Evolutionary conservation across 2,888 invertebrate species (phyloP), one percentile per base, ranked within the genome.

Genomic region (Rotaria sp.): DNA sequence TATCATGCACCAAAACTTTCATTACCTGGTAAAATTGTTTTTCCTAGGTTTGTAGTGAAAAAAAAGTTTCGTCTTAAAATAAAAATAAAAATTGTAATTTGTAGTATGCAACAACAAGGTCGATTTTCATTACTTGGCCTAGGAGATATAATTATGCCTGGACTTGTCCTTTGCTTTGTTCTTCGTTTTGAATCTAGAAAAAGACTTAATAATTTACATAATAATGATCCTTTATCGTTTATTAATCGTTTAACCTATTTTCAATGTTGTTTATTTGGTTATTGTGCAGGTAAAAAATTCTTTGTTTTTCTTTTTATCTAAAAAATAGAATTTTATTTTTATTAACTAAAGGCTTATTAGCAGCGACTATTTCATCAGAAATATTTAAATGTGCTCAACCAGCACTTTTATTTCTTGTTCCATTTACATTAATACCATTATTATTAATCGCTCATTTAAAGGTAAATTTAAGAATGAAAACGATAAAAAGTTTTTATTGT

Each of bases 381-480:
- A 94, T 97, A 91, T 97, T 97, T 93, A 96, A 96, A 93, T 97
- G 97, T 89, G 97, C 97, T 88, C 97, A 97, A 92, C 97, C 97
- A 88, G 97, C 97, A 89, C 93, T 97, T 89, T 93, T 97, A 87
- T 97, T 97, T 93, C 94, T 97, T 90, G 97, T 97, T 91, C 97
- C 97, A 90, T 97, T 97, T 92, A 97, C 97, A 90, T 93, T 97
- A 91, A 93, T 97, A 92, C 97, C 97, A 89, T 93, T 97, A 88
- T 94, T 97, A 89, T 95, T 96, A 89, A 97, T 97, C 97, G 97
- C 97, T 88, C 97, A 97, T 92, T 93, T 97, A 89, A 97, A 96
- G 94, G 96, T 96, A 92, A 90, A 45, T 67, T 84, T 21, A 85
- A 11, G 55, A 30, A 18, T 13, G 50, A 15, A 18, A 50, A 18